Conservation (phyloP, 2,113 vertebrate genomes). For the Entosphenus tridentatus region DNA sequence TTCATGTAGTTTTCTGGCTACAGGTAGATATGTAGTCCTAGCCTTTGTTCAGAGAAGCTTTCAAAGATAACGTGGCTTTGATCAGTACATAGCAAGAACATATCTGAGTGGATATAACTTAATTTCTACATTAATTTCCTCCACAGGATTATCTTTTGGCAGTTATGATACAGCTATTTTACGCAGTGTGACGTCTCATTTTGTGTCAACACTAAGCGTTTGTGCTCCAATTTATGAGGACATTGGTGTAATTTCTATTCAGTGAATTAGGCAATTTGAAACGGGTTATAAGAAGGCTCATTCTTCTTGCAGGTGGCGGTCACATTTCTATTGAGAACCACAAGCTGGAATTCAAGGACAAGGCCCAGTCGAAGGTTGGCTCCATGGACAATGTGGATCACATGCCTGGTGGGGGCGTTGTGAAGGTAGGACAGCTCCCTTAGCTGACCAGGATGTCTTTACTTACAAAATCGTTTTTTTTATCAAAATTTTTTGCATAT, state of each 20-base stretch:
- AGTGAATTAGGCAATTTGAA: background rate
- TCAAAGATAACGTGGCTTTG: too few relatives aligned
- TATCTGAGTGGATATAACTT: too few relatives aligned
- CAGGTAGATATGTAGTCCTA: too few relatives aligned
- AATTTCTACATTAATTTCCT: too few relatives aligned
- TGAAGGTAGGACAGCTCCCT: constrained; percentile 31
- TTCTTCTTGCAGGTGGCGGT: constrained; percentile 44
- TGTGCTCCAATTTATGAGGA: background rate
- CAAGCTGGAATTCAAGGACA: constrained; percentile 79
- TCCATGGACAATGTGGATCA: constrained; percentile 81
- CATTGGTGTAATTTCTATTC: background rate
- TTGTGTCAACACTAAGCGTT: background rate
- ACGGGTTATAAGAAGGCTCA: background rate
- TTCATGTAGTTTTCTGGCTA: too few relatives aligned
- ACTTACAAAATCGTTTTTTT: background rate
- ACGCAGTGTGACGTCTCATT: background rate
- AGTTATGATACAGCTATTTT: too few relatives aligned
- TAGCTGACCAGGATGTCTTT: background rate
- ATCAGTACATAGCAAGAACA: too few relatives aligned
- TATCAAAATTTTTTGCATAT: too few relatives aligned
- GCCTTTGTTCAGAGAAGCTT: too few relatives aligned
- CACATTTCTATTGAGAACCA: constrained; percentile 78
- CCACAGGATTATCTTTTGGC: background rate
- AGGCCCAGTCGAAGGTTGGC: constrained; percentile 73
- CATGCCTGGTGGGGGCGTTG: constrained; percentile 61